Evolutionary conservation across 2,888 invertebrate genomes (phyloP).

Genomic region (Uropetala carovei): DNA sequence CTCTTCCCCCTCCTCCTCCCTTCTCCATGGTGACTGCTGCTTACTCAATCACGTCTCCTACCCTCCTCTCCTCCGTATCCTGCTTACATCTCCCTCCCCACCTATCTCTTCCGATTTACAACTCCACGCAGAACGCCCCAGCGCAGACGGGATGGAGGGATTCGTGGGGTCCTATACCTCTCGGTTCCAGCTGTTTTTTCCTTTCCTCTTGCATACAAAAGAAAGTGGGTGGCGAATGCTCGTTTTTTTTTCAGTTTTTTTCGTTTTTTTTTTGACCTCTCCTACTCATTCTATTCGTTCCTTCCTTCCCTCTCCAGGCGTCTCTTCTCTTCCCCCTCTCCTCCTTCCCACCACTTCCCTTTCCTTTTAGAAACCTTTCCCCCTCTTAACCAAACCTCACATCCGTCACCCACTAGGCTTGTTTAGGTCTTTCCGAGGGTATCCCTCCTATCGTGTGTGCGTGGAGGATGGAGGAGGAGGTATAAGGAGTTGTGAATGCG

Average conservation of each 20-base stretch:
- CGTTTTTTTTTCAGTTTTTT: conserved; percentile 39
- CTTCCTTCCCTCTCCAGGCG: background rate
- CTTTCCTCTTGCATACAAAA: background rate
- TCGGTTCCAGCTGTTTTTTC: conserved; percentile 12
- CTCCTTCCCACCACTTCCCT: background rate
- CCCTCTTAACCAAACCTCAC: background rate
- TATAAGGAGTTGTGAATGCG: background rate
- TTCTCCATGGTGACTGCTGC: conserved; percentile 35
- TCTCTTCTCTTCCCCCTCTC: background rate
- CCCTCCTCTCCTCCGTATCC: background rate
- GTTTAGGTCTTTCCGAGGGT: background rate
- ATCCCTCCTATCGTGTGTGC: background rate
- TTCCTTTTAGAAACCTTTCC: background rate
- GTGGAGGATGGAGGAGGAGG: background rate
- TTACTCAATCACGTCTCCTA: conserved; percentile 39
- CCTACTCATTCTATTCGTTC: background rate
- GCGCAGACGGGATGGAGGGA: background rate
- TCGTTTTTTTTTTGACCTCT: conserved; percentile 12
- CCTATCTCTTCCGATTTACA: background rate
- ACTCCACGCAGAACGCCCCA: background rate
- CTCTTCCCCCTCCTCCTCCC: conserved; percentile 2
- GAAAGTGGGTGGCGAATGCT: background rate
- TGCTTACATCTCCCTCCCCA: background rate
- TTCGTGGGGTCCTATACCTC: background rate
- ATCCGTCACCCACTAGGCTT: background rate